Conservation (phyloP, 1,140 invertebrate genomes). For the Plutomurus gul region DNA sequence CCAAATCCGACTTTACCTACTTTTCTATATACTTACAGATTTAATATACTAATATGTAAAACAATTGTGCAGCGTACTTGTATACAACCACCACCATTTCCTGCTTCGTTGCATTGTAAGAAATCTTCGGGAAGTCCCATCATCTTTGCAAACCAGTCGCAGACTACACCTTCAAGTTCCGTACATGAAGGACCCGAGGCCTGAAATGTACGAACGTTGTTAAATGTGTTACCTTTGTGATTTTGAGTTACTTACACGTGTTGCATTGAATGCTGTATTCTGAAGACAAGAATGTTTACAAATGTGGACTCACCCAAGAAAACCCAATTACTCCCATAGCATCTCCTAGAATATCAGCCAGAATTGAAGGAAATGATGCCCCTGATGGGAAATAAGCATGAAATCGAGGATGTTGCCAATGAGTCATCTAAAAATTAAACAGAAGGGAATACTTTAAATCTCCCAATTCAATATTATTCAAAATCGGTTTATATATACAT, state of each 20-base stretch:
- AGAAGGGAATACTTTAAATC: not conserved
- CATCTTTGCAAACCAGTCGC: slow-evolving; percentile 94
- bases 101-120: slow-evolving; percentile 77
- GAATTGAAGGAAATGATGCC: slow-evolving; percentile 94
- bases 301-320: slow-evolving; percentile 82
- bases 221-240: not conserved
- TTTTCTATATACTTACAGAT: not conserved
- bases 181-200: slow-evolving; percentile 96
- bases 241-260: not conserved
- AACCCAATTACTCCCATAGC: slow-evolving; percentile 97
- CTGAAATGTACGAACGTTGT: slow-evolving; percentile 62
- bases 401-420: slow-evolving; percentile 99
- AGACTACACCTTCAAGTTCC: slow-evolving; percentile 93
- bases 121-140: slow-evolving; percentile 88
- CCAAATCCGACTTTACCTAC: not conserved
- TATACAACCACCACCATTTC: slow-evolving; percentile 90
- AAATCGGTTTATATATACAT: too few relatives aligned
- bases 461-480: too few relatives aligned
- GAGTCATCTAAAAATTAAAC: slow-evolving; percentile 80
- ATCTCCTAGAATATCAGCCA: slow-evolving; percentile 96
- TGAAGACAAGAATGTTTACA: not conserved
- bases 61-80: slow-evolving; percentile 61
- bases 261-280: not conserved
- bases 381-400: slow-evolving; percentile 99
- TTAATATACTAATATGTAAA: not conserved